Evolutionary conservation across 2,113 vertebrate genomes (phyloP).

Genomic region (Zosterops lateralis): DNA sequence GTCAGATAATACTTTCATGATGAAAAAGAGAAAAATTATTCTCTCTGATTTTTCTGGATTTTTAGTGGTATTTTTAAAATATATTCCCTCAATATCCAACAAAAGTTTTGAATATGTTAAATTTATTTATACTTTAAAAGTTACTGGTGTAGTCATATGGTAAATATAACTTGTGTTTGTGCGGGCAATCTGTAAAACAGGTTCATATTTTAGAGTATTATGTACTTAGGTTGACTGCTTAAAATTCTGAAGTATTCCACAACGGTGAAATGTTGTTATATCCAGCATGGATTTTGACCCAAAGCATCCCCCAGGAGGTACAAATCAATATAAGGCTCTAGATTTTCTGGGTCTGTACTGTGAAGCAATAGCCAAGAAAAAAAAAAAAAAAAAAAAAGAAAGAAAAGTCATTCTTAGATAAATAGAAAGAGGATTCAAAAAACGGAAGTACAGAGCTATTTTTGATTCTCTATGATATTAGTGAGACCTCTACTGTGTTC

Average conservation of each 20-base stretch:
- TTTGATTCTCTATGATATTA: background rate
- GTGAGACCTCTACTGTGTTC: background rate
- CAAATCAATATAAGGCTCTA: background rate
- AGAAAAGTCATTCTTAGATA: background rate
- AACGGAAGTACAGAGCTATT: background rate
- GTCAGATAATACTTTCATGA: background rate
- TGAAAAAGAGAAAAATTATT: background rate
- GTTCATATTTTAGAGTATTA: background rate
- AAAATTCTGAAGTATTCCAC: background rate
- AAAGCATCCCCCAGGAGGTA: background rate
- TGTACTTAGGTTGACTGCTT: background rate
- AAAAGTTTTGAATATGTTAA: background rate
- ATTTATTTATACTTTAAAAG: background rate
- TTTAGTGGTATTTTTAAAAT: background rate
- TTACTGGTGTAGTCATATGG: background rate
- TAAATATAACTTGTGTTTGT: background rate
- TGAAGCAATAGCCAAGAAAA: background rate
- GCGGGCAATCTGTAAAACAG: background rate
- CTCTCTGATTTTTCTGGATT: background rate
- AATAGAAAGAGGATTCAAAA: background rate
- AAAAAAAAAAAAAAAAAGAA: background rate
- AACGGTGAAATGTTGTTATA: background rate
- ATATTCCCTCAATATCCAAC: background rate
- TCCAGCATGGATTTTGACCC: background rate
- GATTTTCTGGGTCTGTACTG: background rate